phyloP scores from a whole-genome alignment of 2,888 invertebrate species.

The Pristionchus maxplancki region DNA sequence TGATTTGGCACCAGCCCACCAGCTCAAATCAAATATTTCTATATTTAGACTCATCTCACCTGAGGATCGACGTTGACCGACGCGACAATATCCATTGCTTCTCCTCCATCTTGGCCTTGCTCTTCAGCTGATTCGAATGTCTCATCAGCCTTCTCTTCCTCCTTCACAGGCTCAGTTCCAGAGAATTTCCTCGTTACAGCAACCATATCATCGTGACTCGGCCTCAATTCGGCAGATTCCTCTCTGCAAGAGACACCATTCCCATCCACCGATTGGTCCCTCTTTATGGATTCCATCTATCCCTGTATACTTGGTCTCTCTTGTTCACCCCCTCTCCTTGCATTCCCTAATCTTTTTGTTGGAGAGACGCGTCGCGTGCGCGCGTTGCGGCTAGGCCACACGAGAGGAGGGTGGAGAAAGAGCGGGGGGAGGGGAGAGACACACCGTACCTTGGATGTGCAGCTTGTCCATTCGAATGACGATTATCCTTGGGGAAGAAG shows the following conservation, averaged over 20 bases:
- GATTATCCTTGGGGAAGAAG: neutral
- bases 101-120: neutral
- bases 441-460: slow-evolving; percentile 39
- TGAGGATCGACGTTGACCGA: too few species aligned
- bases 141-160: neutral
- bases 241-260: neutral
- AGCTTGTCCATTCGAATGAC: neutral
- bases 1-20: too few species aligned
- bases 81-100: neutral
- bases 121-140: neutral
- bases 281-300: slow-evolving; percentile 12
- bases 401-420: neutral
- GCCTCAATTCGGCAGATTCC: neutral
- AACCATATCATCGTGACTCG: too few species aligned
- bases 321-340: neutral
- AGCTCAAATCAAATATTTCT: too few species aligned
- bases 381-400: neutral
- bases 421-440: neutral
- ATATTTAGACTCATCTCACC: too few species aligned
- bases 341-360: slow-evolving; percentile 1
- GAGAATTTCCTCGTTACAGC: too few species aligned
- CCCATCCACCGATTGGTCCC: neutral
- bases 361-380: slow-evolving; percentile 22
- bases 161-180: neutral
- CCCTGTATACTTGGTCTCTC: slow-evolving; percentile 40